phyloP scores from a whole-genome alignment of 2,113 vertebrate genomes.

The Brachypteracias leptosomus region DNA sequence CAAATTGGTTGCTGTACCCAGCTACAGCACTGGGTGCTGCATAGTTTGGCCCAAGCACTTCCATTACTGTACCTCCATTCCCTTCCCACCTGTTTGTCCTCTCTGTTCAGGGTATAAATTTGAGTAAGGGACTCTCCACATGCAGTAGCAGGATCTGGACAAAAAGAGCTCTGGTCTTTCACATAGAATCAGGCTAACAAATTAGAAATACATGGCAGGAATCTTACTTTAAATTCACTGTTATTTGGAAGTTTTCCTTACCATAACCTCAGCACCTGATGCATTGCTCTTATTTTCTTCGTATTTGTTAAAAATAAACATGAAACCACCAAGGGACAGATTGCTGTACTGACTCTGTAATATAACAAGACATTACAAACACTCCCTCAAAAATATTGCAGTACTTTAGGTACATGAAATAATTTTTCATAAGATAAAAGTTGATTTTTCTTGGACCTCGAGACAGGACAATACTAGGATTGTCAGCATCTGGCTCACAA shows the following conservation, averaged over 20 bases:
- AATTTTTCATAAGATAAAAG: not conserved
- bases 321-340: not conserved
- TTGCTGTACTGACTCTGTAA: not conserved
- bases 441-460: not conserved
- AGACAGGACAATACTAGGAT: not conserved
- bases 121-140: not conserved
- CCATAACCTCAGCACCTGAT: not conserved
- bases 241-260: not conserved
- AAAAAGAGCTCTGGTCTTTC: not conserved
- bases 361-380: not conserved
- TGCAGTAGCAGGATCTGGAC: accelerated
- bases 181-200: not conserved
- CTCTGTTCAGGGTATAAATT: not conserved
- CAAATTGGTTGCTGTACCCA: not conserved
- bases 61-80: not conserved
- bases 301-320: not conserved
- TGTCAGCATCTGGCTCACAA: not conserved
- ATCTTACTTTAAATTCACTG: not conserved
- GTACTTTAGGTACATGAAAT: not conserved
- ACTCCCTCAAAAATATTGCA: not conserved
- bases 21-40: not conserved
- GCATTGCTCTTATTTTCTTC: not conserved
- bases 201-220: not conserved
- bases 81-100: not conserved
- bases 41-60: not conserved